Percentiles rank a stretch among this genome's conserved stretches.
These are phyloP conservation scores for Allygus modestus DNA, from an alignment of 2,888 invertebrate genomes.

Conservation along the genomic window DNA sequence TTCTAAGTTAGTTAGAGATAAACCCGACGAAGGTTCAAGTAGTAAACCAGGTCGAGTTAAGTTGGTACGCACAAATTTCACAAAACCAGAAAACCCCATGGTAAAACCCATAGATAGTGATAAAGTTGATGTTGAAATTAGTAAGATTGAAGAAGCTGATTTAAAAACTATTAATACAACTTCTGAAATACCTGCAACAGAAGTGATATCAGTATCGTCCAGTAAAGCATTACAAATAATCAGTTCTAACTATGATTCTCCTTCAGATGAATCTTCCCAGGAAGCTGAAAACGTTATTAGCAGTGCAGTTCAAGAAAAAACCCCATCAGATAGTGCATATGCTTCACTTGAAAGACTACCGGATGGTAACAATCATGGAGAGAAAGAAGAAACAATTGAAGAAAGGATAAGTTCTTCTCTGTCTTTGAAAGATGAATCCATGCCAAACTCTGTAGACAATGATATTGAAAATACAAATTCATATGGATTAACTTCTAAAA, in stretches of 20 bases:
- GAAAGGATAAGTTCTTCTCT: neutral
- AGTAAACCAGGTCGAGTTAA: conserved; percentile 37
- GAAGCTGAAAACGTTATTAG: neutral
- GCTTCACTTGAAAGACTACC: conserved; percentile 30
- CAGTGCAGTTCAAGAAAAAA: neutral
- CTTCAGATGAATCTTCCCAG: conserved; percentile 48
- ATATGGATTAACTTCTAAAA: neutral
- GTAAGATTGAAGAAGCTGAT: neutral
- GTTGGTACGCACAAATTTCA: conserved; percentile 46
- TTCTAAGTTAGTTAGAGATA: neutral
- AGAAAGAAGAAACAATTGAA: neutral
- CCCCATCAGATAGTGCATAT: conserved; percentile 32
- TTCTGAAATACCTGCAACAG: neutral
- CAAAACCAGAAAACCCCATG: neutral
- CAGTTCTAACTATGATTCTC: conserved; percentile 46
- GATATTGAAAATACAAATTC: neutral
- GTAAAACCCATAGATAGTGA: neutral
- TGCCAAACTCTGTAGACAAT: neutral
- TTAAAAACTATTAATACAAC: conserved; percentile 17
- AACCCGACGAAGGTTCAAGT: neutral
- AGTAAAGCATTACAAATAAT: conserved; percentile 52
- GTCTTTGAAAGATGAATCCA: neutral
- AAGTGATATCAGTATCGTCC: neutral
- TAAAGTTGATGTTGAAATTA: neutral
- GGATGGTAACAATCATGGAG: neutral